Conservation (phyloP, 2,888 invertebrate genomes). For the Clepsis dumicolana region DNA sequence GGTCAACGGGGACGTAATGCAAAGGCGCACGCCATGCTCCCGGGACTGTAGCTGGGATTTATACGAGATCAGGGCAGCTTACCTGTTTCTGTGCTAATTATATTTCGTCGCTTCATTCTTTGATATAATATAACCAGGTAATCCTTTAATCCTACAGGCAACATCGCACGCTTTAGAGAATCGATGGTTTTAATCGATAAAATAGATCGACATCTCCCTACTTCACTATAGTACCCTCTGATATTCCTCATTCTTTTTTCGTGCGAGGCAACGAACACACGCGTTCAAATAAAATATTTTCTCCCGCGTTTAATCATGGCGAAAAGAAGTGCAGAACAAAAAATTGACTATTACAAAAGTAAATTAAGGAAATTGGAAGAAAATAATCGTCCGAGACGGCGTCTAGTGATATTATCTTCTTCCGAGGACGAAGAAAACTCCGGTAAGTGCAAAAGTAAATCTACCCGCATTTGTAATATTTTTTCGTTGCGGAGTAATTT, state of each 20-base stretch:
- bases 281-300: too few species aligned
- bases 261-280: too few species aligned
- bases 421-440: neutral
- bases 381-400: too few species aligned
- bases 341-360: neutral
- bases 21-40: neutral
- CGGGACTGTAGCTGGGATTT: neutral
- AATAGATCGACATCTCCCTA: too few species aligned
- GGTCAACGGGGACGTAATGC: slow-evolving; percentile 14
- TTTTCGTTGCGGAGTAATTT: neutral
- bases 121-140: too few species aligned
- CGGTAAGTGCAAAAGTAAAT: neutral
- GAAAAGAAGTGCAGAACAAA: neutral
- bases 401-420: neutral
- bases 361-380: neutral
- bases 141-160: too few species aligned
- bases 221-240: too few species aligned
- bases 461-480: neutral
- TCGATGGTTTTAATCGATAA: too few species aligned
- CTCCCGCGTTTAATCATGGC: neutral
- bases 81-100: neutral
- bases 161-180: neutral
- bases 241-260: too few species aligned
- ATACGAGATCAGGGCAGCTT: neutral
- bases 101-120: neutral